These are phyloP conservation scores for Cyanocitta stelleri DNA, from an alignment of 2,113 vertebrate genomes.

Conservation along the genomic window DNA sequence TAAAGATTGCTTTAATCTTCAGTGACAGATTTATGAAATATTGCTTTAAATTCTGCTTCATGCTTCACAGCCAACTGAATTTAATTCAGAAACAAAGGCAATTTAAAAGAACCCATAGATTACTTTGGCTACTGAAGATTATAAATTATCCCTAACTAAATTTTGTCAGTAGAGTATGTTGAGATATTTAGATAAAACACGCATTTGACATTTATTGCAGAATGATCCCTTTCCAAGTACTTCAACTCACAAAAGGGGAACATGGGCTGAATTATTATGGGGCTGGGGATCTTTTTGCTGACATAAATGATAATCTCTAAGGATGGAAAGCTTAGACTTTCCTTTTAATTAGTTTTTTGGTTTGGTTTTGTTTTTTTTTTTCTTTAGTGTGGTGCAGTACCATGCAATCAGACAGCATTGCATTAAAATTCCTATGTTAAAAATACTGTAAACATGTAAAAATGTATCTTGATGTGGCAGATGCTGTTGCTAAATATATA, in stretches of 20 bases:
- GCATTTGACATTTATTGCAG: constrained; percentile 69
- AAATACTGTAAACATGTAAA: constrained; percentile 23
- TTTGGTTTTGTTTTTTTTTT: not conserved
- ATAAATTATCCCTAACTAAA: constrained; percentile 69
- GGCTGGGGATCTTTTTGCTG: constrained; percentile 48
- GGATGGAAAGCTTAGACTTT: constrained; percentile 13
- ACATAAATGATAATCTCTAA: constrained; percentile 20
- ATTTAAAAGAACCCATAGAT: constrained; percentile 68
- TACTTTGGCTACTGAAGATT: constrained; percentile 58
- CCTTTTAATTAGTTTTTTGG: not conserved
- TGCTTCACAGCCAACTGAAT: constrained; percentile 67
- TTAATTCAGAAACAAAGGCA: constrained; percentile 75
- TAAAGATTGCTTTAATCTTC: constrained; percentile 72
- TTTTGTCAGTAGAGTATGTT: constrained; percentile 61
- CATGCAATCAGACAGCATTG: constrained; percentile 19
- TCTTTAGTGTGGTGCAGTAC: constrained; percentile 30
- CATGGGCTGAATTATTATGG: constrained; percentile 50
- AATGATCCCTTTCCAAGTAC: constrained; percentile 53
- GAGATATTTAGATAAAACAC: constrained; percentile 72
- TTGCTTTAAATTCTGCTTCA: constrained; percentile 65
- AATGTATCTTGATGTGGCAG: not conserved
- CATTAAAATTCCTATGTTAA: constrained; percentile 35
- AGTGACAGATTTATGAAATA: constrained; percentile 72
- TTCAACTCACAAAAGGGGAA: constrained; percentile 6
- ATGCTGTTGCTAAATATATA: constrained; percentile 17